Conservation (phyloP, 2,113 vertebrate species). For the Tricholaema leucomelas region DNA sequence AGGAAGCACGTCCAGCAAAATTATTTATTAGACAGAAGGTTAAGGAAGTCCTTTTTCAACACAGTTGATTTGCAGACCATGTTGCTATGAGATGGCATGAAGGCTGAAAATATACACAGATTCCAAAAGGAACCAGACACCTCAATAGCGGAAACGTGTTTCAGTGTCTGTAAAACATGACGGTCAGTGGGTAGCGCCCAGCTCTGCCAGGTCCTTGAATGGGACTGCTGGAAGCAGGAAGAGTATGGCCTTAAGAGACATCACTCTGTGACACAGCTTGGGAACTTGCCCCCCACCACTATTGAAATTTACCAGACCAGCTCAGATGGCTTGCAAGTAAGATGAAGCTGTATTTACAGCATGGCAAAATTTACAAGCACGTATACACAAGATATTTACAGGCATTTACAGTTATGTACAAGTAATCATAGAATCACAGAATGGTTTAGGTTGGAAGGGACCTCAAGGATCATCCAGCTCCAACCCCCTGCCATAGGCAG, state of each 20-base stretch:
- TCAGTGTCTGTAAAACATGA: background rate
- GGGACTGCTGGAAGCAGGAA: background rate
- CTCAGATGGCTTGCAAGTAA: too few relatives aligned
- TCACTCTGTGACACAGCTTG: background rate
- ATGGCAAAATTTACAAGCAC: too few relatives aligned
- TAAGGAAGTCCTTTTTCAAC: slow-evolving; percentile 51
- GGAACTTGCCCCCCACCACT: too few relatives aligned
- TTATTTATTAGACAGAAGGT: slow-evolving; percentile 4
- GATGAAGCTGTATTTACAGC: too few relatives aligned
- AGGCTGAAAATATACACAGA: slow-evolving; percentile 45
- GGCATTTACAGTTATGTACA: too few relatives aligned
- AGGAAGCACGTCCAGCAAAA: background rate
- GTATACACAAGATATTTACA: too few relatives aligned
- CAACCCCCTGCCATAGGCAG: too few relatives aligned
- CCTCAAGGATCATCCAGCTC: too few relatives aligned
- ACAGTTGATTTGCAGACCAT: slow-evolving; percentile 18
- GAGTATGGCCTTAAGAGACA: background rate
- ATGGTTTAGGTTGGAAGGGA: too few relatives aligned
- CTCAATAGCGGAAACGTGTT: background rate
- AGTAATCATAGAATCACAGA: too few relatives aligned
- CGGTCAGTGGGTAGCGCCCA: background rate
- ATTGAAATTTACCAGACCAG: too few relatives aligned
- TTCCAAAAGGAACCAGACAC: slow-evolving; percentile 44
- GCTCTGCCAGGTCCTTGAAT: background rate
- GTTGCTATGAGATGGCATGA: slow-evolving; percentile 41